Base-by-base conservation (phyloP, 2,113 vertebrate species). In the Glaucidium brasilianum region DNA sequence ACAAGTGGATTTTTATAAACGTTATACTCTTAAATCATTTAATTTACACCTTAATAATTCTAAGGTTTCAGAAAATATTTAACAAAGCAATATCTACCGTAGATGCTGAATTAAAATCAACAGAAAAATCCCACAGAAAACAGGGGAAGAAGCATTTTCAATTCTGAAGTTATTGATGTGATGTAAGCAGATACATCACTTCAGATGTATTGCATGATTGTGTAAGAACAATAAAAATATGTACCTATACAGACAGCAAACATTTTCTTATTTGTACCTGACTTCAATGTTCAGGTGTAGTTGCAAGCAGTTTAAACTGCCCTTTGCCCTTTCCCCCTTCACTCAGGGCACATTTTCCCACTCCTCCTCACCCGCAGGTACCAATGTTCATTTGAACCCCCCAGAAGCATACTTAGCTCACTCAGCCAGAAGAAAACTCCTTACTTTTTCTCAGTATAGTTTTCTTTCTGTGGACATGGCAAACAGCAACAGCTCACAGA, bases 41-140 rank as follows among this genome's bases (percentile, higher is more conserved):
- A 74, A 82, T 91, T 87, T 84, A 68, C 15, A 4, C n/a, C 59
- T 94, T 88, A 94, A 88, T 88, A 96, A 94, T 95, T 89, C 41
- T 86, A 63, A 72, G 2, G 17, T 69, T 92, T 92, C 73, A 69
- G 39, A 88, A 92, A 62, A 81, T 56, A 60, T 66, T 86, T 85
- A 67, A 32, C 17, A 37, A 62, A 91, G 17, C 26, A 86, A 10
- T 91, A 91, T 80, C 72, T 86, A 66, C 21, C 2, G 3, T 14
- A 80, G 34, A 69, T 62, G 25, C 7, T 37, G 18, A 88, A 66
- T 4, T 9, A 25, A 49, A 84, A 78, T 11, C 45, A 47, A n/a
- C 45, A 68, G 25, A 23, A 58, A 41, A 16, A 35, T 2, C 15
- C 2, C 18, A 56, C 5, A 29, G 67, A 63, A 50, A 64, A 3